Conservation (phyloP, 2,113 vertebrate genomes). For the Erythrocebus patas region DNA sequence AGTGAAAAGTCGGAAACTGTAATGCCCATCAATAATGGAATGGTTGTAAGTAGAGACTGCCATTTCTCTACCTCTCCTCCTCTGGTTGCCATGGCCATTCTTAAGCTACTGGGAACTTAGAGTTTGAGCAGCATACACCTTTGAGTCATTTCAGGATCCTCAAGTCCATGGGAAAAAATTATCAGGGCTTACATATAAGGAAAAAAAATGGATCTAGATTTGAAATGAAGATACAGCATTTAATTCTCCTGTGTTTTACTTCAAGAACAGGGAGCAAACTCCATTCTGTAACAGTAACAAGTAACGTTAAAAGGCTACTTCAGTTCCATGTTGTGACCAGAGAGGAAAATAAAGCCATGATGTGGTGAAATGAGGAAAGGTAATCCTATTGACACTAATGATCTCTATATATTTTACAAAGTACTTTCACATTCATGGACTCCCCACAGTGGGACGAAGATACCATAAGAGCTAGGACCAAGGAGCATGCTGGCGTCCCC, state of each 20-base stretch:
- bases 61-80: background rate
- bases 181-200: background rate
- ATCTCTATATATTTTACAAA: background rate
- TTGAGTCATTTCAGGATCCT: background rate
- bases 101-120: background rate
- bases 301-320: background rate
- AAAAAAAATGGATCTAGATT: background rate
- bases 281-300: background rate
- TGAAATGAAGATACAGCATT: background rate
- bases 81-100: no score
- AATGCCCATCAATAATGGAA: fast-evolving
- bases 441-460: background rate
- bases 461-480: fast-evolving
- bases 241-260: background rate
- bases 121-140: background rate
- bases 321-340: background rate
- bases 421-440: background rate
- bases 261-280: background rate
- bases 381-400: background rate
- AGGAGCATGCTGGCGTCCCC: background rate
- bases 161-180: background rate
- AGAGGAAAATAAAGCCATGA: background rate
- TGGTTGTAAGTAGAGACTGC: background rate
- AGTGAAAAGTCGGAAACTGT: background rate
- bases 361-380: background rate